These are phyloP conservation scores for Pemphigus obesinymphae DNA, from an alignment of 1,140 invertebrate species.

Conservation along the genomic window DNA sequence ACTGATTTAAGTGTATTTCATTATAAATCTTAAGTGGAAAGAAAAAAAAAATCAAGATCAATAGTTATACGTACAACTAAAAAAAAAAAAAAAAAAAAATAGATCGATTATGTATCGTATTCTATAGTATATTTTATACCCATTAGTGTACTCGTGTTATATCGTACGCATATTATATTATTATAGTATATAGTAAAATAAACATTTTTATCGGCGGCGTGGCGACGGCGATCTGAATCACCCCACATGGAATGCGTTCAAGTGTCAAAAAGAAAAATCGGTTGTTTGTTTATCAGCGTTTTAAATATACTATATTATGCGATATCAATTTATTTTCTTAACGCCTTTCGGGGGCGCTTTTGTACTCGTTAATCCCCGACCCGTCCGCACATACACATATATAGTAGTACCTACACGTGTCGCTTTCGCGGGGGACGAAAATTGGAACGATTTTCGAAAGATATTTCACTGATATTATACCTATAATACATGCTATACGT, in stretches of 20 bases:
- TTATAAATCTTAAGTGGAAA: neutral
- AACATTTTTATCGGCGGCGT: neutral
- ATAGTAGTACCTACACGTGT: neutral
- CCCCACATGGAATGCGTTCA: neutral
- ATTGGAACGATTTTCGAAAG: neutral
- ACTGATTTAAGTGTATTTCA: neutral
- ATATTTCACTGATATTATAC: neutral
- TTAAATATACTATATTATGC: neutral
- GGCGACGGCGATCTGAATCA: neutral
- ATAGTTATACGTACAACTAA: neutral
- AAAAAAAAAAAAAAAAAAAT: too few relatives aligned
- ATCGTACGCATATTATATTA: neutral
- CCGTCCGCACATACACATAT: neutral
- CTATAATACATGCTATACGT: neutral
- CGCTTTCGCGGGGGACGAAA: neutral
- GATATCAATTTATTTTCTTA: slow-evolving; percentile 39
- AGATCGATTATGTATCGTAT: neutral
- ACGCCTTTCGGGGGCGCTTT: slow-evolving; percentile 23
- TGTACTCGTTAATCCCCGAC: slow-evolving; percentile 18
- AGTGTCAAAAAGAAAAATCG: neutral
- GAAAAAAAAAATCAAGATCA: neutral
- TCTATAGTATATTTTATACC: too few relatives aligned
- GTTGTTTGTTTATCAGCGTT: slow-evolving; percentile 16
- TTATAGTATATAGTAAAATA: slow-evolving; percentile 1
- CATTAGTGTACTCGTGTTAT: too few relatives aligned